A percentile compares a stretch with the other conserved stretches of the same genome.
Evolutionary conservation across 2,888 invertebrate genomes (phyloP).

Genomic region (Eutolmus rufibarbis): DNA sequence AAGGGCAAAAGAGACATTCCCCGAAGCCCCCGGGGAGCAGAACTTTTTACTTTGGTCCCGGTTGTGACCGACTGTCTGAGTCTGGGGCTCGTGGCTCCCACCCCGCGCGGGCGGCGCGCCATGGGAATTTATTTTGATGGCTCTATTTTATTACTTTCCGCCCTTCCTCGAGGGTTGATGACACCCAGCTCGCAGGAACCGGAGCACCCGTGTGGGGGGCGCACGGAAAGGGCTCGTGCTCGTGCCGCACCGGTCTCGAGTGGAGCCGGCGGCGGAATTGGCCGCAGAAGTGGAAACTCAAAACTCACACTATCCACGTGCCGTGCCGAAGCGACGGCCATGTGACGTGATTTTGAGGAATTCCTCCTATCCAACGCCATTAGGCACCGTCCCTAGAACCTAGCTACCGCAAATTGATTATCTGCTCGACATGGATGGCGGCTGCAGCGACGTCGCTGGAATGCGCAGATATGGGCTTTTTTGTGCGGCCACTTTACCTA

Average conservation of each 20-base stretch:
- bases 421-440: background rate
- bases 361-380: background rate
- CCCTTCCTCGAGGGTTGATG: background rate
- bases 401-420: background rate
- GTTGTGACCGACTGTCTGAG: background rate
- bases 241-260: background rate
- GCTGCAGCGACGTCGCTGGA: background rate
- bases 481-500: background rate
- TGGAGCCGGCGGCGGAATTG: background rate
- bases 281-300: background rate
- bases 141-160: background rate
- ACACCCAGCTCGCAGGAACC: background rate
- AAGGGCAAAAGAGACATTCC: slow-evolving; percentile 21
- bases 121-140: background rate
- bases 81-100: background rate
- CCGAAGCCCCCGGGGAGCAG: background rate
- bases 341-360: background rate
- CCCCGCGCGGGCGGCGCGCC: background rate
- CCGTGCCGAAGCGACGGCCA: background rate
- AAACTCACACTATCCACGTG: background rate
- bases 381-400: background rate
- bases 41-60: background rate
- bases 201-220: background rate
- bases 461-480: background rate
- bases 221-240: no score